These are phyloP conservation scores for Chrysocyon brachyurus DNA, from an alignment of 2,797 vertebrate genomes.

Conservation along the genomic window DNA sequence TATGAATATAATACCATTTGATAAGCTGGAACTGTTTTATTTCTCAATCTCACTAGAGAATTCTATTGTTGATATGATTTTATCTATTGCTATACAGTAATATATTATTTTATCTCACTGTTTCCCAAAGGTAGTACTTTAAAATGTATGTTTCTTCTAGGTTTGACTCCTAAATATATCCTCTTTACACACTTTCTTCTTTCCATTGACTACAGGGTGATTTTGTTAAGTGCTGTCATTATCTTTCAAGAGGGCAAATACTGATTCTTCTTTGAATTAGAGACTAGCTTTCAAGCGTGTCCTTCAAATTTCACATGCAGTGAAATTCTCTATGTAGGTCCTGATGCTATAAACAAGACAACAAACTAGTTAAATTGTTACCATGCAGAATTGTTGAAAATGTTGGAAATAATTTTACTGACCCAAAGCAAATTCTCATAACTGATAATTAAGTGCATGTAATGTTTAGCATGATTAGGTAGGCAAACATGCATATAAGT, in stretches of 20 bases:
- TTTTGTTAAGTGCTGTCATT: neutral
- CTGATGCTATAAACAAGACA: neutral
- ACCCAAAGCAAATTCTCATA: neutral
- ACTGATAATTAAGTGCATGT: neutral
- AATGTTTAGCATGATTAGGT: neutral
- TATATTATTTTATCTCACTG: neutral
- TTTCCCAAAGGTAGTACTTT: neutral
- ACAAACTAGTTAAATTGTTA: neutral
- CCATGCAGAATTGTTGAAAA: neutral
- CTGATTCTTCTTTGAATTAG: neutral
- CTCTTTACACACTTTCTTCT: neutral
- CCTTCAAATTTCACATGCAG: neutral
- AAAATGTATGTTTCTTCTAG: neutral
- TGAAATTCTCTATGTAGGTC: neutral
- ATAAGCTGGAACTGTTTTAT: neutral
- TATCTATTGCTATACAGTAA: neutral
- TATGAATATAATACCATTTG: neutral
- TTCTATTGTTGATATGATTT: neutral
- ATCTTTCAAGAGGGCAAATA: neutral
- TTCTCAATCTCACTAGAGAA: constrained; percentile 14
- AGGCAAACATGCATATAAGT: neutral
- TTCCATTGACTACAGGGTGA: neutral
- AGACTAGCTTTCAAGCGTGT: neutral
- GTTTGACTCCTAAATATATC: constrained; percentile 24
- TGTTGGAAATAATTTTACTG: neutral